phyloP scores from a whole-genome alignment of 1,140 invertebrate genomes.

The Zaprionus gabonicus region DNA sequence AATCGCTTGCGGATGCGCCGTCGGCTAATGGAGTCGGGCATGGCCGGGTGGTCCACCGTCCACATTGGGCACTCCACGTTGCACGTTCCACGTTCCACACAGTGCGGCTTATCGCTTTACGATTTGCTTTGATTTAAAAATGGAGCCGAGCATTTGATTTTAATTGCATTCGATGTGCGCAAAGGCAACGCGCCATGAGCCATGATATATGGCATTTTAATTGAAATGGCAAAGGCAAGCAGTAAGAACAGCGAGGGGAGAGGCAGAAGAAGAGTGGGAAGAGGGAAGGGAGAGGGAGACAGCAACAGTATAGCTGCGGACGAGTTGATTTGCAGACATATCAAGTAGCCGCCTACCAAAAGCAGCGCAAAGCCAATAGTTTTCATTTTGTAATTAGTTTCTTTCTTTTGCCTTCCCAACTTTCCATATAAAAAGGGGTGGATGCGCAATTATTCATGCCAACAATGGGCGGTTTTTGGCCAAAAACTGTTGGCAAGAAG shows the following conservation, averaged over 20 bases:
- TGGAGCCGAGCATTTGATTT: conserved; percentile 69
- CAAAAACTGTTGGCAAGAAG: conserved; percentile 2
- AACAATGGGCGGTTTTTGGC: conserved; percentile 6
- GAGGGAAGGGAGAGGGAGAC: not conserved
- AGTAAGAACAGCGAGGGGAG: not conserved
- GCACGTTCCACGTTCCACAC: conserved; percentile 20
- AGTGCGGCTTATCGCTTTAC: conserved; percentile 66
- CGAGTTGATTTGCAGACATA: conserved; percentile 61
- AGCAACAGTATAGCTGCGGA: too few species aligned
- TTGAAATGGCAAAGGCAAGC: conserved; percentile 67
- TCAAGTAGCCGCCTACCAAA: conserved; percentile 55
- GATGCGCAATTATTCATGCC: conserved; percentile 29
- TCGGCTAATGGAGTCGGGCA: conserved; percentile 10
- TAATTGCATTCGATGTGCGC: conserved; percentile 79
- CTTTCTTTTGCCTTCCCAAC: conserved; percentile 28
- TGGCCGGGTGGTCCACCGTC: conserved; percentile 20
- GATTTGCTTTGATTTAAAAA: conserved; percentile 78
- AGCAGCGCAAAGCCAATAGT: conserved; percentile 46
- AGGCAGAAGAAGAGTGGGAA: conserved; percentile 3
- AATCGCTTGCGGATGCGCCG: not conserved
- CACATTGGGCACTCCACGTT: not conserved
- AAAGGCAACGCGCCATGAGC: not conserved
- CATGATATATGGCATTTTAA: conserved; percentile 79
- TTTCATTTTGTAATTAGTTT: conserved; percentile 24
- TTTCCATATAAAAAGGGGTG: conserved; percentile 31